These are phyloP conservation scores for Phoxinus dragarum DNA, from an alignment of 2,797 vertebrate species.

Conservation along the genomic window DNA sequence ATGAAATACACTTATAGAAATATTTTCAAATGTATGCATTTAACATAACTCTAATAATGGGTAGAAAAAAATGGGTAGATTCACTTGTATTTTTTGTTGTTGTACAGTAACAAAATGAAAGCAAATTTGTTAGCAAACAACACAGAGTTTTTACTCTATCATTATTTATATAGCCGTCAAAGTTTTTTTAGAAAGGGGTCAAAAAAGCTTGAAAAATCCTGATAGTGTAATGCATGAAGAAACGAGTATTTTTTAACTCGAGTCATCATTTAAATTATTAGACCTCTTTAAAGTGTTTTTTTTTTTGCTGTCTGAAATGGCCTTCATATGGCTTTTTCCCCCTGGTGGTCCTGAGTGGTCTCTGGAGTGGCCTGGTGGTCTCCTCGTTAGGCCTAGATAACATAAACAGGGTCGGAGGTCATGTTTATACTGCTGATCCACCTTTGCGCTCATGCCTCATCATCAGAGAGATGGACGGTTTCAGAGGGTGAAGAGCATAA, in stretches of 20 bases:
- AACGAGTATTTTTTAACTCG: background rate
- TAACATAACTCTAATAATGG: background rate
- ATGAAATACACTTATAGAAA: background rate
- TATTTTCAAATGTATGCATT: background rate
- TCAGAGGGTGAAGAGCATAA: slow-evolving; percentile 14
- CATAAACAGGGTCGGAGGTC: slow-evolving; percentile 47
- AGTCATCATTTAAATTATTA: background rate
- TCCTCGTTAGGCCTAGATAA: slow-evolving; percentile 44
- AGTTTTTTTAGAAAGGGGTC: too few species aligned
- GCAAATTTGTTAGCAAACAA: background rate
- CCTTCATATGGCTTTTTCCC: slow-evolving; percentile 47
- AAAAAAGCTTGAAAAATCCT: background rate
- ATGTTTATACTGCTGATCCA: slow-evolving; percentile 36
- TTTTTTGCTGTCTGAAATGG: background rate
- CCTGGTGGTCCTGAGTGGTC: slow-evolving; percentile 40
- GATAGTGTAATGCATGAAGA: background rate
- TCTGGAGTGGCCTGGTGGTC: slow-evolving; percentile 43
- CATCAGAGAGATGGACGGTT: slow-evolving; percentile 40
- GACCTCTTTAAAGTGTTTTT: background rate
- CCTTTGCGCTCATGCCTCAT: slow-evolving; percentile 31
- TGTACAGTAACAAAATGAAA: background rate
- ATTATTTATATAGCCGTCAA: background rate
- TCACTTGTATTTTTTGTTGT: background rate
- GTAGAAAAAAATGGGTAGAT: background rate
- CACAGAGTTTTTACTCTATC: background rate